phyloP scores from a whole-genome alignment of 2,888 invertebrate species.

The Aleiodes testaceus region DNA sequence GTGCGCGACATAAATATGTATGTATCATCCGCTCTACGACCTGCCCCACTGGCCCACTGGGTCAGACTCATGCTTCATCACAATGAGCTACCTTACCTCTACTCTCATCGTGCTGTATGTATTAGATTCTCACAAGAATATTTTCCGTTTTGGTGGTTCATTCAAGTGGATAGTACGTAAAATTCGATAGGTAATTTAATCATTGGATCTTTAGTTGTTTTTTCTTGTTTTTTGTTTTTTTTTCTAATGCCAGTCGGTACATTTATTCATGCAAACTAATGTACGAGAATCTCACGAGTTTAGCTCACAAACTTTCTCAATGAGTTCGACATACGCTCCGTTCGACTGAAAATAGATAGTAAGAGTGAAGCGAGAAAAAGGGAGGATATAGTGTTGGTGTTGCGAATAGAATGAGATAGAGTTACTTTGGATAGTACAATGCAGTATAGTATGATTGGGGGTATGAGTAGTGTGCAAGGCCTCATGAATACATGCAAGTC shows the following conservation, averaged over 20 bases:
- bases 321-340: neutral
- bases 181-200: neutral
- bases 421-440: too few relatives aligned
- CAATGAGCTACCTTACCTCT: slow-evolving; percentile 67
- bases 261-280: too few relatives aligned
- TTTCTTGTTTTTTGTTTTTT: neutral
- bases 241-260: neutral
- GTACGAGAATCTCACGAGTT: too few relatives aligned
- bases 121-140: slow-evolving; percentile 39
- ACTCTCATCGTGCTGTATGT: slow-evolving; percentile 33
- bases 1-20: slow-evolving; percentile 72
- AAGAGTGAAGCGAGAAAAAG: slow-evolving; percentile 46
- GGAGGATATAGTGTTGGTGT: slow-evolving; percentile 22
- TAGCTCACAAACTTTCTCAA: neutral
- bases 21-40: slow-evolving; percentile 70
- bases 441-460: neutral
- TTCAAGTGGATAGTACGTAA: slow-evolving; percentile 65
- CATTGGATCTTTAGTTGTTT: neutral
- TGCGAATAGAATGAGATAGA: too few relatives aligned
- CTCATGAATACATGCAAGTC: slow-evolving; percentile 66
- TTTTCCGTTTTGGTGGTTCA: slow-evolving; percentile 53
- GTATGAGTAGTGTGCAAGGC: slow-evolving; percentile 46
- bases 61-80: slow-evolving; percentile 73
- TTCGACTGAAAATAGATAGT: neutral
- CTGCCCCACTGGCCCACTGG: slow-evolving; percentile 72